Conservation (phyloP, 30 jellyfish, hydroid and myxozoan species). For the Aurelia sp. region DNA sequence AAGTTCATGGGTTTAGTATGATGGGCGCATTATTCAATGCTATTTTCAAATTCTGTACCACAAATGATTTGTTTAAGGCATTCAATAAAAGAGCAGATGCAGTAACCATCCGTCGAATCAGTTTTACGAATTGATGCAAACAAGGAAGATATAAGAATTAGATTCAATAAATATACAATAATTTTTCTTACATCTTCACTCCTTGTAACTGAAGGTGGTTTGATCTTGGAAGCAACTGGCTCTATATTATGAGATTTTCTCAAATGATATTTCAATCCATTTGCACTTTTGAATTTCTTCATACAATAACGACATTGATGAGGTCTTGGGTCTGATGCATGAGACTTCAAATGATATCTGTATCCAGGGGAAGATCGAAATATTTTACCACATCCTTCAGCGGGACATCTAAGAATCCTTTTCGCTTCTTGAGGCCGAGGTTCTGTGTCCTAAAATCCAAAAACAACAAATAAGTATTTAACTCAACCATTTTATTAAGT, state of each 20-base stretch:
- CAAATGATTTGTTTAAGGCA: too few species aligned
- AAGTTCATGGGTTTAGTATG: too few species aligned
- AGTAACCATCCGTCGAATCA: too few species aligned
- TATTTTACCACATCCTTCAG: conserved; percentile 94
- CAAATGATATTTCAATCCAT: conserved; percentile 92
- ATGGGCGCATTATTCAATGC: too few species aligned
- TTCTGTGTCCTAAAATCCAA: conserved; percentile 48
- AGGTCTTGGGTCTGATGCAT: conserved; percentile 95
- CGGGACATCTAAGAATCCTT: conserved; percentile 91
- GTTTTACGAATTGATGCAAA: too few species aligned
- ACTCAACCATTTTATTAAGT: too few species aligned
- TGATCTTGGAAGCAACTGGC: conserved; percentile 89
- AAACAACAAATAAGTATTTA: too few species aligned
- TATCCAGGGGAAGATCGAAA: conserved; percentile 98
- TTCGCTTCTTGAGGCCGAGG: conserved; percentile 80
- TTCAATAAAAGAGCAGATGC: too few species aligned
- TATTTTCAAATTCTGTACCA: too few species aligned
- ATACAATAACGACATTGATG: conserved; percentile 91
- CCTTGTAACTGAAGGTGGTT: conserved; percentile 43
- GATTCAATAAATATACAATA: too few species aligned
- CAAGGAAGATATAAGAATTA: too few species aligned
- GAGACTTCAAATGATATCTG: conserved; percentile 94
- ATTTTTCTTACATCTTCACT: conserved; percentile 47
- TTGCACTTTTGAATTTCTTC: conserved; percentile 97
- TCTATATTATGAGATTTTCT: conserved; percentile 93